Evolutionary conservation across 64 coral and sea anemone species (phyloP).

Genomic region (Porites lutea): DNA sequence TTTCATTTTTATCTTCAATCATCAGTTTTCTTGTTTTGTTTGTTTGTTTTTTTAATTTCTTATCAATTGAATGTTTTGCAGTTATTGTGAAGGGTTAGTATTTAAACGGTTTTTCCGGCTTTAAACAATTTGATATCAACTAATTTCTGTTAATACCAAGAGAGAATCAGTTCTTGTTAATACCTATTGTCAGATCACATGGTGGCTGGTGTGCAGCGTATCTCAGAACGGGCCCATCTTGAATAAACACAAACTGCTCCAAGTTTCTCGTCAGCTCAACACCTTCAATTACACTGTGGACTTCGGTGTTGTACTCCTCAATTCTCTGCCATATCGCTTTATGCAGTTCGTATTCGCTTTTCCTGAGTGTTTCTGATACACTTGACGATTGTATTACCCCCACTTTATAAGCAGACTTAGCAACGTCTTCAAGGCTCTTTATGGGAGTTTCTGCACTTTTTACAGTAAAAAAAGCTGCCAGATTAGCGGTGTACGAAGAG

Average conservation of each 20-base stretch:
- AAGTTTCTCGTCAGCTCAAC: background rate
- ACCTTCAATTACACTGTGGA: background rate
- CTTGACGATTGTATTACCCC: background rate
- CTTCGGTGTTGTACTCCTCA: background rate
- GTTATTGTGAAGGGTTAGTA: too few relatives aligned
- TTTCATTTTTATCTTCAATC: too few relatives aligned
- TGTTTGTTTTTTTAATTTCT: too few relatives aligned
- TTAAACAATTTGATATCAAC: too few relatives aligned
- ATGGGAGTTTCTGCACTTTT: background rate
- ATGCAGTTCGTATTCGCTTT: background rate
- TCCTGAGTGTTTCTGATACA: background rate
- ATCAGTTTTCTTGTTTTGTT: too few relatives aligned
- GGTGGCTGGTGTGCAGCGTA: too few relatives aligned
- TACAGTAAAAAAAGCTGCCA: background rate
- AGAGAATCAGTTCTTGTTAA: background rate
- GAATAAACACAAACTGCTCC: background rate
- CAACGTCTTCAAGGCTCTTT: background rate
- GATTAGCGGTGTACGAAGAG: too few relatives aligned
- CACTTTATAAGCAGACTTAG: background rate
- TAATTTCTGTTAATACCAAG: too few relatives aligned
- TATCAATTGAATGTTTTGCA: too few relatives aligned
- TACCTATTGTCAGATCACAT: background rate
- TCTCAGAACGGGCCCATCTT: too few relatives aligned
- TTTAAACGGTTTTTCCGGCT: too few relatives aligned
- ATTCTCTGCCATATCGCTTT: background rate